These are phyloP conservation scores for Mus spretus DNA, from an alignment of 2,797 vertebrate species.

Conservation along the genomic window DNA sequence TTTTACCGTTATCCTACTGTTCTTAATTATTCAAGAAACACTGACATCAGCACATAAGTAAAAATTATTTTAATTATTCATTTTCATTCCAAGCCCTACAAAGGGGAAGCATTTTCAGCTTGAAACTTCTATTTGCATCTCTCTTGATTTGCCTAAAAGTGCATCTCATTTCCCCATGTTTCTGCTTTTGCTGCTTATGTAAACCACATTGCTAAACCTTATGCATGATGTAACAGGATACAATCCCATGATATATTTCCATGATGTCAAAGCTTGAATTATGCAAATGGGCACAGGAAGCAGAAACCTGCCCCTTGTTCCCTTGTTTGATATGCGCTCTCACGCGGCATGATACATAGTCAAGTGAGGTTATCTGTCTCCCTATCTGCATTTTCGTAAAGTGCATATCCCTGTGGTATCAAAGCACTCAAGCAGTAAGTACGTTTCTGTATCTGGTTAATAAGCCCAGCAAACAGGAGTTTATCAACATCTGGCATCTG, in stretches of 20 bases:
- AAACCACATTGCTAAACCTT: conserved; percentile 36
- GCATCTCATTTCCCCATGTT: conserved; percentile 38
- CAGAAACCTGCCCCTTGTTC: conserved; percentile 69
- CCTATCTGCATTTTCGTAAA: neutral
- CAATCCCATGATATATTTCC: neutral
- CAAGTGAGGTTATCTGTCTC: conserved; percentile 31
- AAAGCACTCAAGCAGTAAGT: conserved; percentile 51
- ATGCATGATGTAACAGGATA: neutral
- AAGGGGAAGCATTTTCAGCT: neutral
- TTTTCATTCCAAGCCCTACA: conserved; percentile 1
- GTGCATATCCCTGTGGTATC: neutral
- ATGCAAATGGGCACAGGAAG: conserved; percentile 8
- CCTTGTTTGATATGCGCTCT: conserved; percentile 73
- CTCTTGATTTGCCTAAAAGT: conserved; percentile 25
- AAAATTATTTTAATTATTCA: conserved; percentile 33
- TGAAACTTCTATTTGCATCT: conserved; percentile 33
- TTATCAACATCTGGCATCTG: conserved; percentile 81
- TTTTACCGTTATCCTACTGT: neutral
- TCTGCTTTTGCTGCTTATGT: conserved; percentile 49
- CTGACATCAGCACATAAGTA: neutral
- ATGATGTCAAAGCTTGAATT: conserved; percentile 24
- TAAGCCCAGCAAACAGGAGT: conserved; percentile 77
- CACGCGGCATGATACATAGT: conserved; percentile 50
- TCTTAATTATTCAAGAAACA: conserved; percentile 11
- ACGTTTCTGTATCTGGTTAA: conserved; percentile 79